These are phyloP conservation scores for Thera britannica DNA, from an alignment of 2,888 invertebrate genomes.

Conservation along the genomic window DNA sequence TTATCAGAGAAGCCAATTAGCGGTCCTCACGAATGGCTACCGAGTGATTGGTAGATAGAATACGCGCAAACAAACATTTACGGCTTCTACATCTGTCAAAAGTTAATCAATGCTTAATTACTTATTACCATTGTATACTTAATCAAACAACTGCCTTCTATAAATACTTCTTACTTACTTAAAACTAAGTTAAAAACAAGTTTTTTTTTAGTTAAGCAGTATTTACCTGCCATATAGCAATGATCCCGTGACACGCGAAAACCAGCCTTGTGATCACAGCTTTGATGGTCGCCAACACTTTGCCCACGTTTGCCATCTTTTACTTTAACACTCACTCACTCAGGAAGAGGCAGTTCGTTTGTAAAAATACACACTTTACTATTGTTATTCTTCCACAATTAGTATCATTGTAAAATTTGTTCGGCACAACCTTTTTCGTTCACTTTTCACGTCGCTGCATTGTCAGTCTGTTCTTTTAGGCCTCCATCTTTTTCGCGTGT, in stretches of 20 bases:
- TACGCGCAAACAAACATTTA: no score
- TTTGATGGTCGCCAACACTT: constrained; percentile 91
- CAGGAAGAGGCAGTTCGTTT: background rate
- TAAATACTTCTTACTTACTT: no score
- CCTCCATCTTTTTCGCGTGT: background rate
- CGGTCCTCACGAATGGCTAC: no score
- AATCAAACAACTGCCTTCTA: no score
- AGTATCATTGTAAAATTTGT: no score
- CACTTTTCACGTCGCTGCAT: background rate
- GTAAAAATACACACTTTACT: background rate
- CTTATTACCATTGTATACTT: no score
- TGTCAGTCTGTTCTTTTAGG: background rate
- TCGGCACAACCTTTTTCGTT: background rate
- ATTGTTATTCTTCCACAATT: no score
- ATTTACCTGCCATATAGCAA: constrained; percentile 92
- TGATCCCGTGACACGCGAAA: constrained; percentile 92
- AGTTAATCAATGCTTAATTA: no score
- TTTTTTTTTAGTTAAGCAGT: background rate
- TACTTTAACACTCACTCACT: background rate
- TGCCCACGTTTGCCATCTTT: constrained; percentile 39
- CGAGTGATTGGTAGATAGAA: no score
- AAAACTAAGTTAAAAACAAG: no score
- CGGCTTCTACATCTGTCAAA: no score
- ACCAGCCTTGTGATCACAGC: constrained; percentile 92
- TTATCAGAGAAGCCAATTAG: no score